Evolutionary conservation across 2,888 invertebrate genomes (phyloP).

Genomic region (Agonopterix subpropinquella): DNA sequence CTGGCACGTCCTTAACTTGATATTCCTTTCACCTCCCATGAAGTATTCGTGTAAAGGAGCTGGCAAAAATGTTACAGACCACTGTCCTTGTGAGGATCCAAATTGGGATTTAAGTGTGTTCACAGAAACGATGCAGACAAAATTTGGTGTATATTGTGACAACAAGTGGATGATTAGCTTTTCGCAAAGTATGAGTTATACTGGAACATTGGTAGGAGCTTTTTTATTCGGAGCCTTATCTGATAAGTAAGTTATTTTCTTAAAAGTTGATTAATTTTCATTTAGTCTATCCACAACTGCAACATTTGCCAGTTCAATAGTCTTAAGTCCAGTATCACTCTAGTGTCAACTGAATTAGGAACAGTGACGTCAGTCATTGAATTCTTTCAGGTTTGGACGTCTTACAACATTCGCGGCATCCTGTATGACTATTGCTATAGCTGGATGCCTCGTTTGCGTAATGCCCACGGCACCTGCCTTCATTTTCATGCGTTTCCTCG

Average conservation of each 20-base stretch:
- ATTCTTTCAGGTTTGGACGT: slow-evolving; percentile 45
- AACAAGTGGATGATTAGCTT: slow-evolving; percentile 42
- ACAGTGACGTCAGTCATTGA: too few relatives aligned
- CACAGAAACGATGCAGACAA: slow-evolving; percentile 45
- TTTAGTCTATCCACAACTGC: too few relatives aligned
- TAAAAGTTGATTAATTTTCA: neutral
- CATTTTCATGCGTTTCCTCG: slow-evolving; percentile 41
- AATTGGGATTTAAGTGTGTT: slow-evolving; percentile 45
- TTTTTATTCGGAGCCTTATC: slow-evolving; percentile 47
- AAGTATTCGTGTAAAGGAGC: slow-evolving; percentile 28
- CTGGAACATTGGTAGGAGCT: slow-evolving; percentile 47
- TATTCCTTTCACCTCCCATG: slow-evolving; percentile 52
- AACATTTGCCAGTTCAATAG: too few relatives aligned
- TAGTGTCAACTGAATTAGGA: too few relatives aligned
- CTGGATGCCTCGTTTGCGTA: slow-evolving; percentile 35
- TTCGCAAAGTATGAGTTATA: slow-evolving; percentile 41
- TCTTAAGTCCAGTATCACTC: too few relatives aligned
- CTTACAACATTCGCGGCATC: slow-evolving; percentile 29
- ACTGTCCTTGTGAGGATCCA: slow-evolving; percentile 44
- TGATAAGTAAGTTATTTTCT: slow-evolving; percentile 36
- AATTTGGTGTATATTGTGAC: slow-evolving; percentile 40
- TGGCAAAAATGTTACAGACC: slow-evolving; percentile 13
- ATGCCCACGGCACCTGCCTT: slow-evolving; percentile 38
- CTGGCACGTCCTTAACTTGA: slow-evolving; percentile 49
- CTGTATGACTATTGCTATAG: slow-evolving; percentile 27